These are phyloP conservation scores for Nomada ferruginata DNA, from an alignment of 2,888 invertebrate genomes.

Conservation along the genomic window DNA sequence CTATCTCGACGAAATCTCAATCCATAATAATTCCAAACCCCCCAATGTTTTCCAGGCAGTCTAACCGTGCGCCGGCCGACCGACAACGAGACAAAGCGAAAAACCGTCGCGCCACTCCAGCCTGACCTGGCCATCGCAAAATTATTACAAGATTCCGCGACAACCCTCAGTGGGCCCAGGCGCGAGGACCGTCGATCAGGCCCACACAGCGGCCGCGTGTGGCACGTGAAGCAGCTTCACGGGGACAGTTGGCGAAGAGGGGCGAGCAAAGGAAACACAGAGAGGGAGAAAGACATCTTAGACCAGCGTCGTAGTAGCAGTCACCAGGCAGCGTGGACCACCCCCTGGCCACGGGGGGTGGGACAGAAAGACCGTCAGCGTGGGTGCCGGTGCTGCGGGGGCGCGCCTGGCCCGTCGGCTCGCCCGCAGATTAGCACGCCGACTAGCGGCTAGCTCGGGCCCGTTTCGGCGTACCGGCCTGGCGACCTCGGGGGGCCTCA, in stretches of 20 bases:
- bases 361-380: conserved; percentile 84
- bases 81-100: not conserved
- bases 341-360: conserved; percentile 87
- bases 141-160: no score
- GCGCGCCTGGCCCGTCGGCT: conserved; percentile 87
- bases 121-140: no score
- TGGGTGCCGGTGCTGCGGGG: conserved; percentile 88
- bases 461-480: conserved; percentile 80
- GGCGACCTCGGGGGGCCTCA: conserved; percentile 71
- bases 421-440: conserved; percentile 82
- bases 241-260: conserved; percentile 16
- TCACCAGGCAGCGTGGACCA: conserved; percentile 80
- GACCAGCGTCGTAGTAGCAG: conserved; percentile 40
- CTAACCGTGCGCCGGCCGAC: not conserved
- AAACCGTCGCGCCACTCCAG: no score
- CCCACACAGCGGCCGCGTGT: not conserved
- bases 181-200: not conserved
- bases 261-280: no score
- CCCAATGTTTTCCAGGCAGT: conserved; percentile 1
- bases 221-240: conserved; percentile 1
- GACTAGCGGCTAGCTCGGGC: conserved; percentile 86
- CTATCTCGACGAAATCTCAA: not conserved
- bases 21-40: not conserved
- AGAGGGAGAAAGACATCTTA: not conserved
- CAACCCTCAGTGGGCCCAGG: not conserved